These are phyloP conservation scores for Drosophila lacertosa DNA, from an alignment of 1,140 invertebrate genomes.

Conservation along the genomic window DNA sequence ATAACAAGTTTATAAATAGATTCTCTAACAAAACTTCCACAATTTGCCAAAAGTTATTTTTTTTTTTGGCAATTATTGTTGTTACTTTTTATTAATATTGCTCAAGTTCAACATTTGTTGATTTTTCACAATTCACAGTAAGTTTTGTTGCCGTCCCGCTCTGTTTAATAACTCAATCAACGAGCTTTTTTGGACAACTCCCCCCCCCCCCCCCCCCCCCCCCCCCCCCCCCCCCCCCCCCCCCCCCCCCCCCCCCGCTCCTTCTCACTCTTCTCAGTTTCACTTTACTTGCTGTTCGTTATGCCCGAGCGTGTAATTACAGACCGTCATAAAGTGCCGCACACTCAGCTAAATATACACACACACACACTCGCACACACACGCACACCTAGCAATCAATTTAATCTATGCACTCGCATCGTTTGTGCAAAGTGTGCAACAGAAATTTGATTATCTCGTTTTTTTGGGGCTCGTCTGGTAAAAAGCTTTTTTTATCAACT, in stretches of 20 bases:
- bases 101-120: conserved; percentile 1
- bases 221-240: too few species aligned
- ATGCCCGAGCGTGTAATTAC: conserved; percentile 42
- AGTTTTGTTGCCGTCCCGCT: background rate
- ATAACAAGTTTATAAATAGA: too few species aligned
- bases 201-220: too few species aligned
- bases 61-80: background rate
- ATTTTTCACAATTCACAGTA: background rate
- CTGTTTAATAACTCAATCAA: conserved; percentile 28
- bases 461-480: conserved; percentile 19
- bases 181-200: conserved; percentile 5
- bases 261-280: too few species aligned
- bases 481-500: conserved; percentile 18
- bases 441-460: conserved; percentile 38
- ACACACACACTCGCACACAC: conserved; percentile 3
- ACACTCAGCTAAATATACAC: conserved; percentile 3
- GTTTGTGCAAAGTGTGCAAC: conserved; percentile 31
- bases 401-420: conserved; percentile 39
- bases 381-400: conserved; percentile 39
- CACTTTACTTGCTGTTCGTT: conserved; percentile 30
- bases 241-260: too few species aligned
- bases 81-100: background rate
- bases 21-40: too few species aligned
- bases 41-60: too few species aligned
- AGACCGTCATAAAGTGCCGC: conserved; percentile 25